Percentiles rank a stretch among this genome's conserved stretches.
phyloP scores from a whole-genome alignment of 2,113 vertebrate genomes.

The Rhea americana region DNA sequence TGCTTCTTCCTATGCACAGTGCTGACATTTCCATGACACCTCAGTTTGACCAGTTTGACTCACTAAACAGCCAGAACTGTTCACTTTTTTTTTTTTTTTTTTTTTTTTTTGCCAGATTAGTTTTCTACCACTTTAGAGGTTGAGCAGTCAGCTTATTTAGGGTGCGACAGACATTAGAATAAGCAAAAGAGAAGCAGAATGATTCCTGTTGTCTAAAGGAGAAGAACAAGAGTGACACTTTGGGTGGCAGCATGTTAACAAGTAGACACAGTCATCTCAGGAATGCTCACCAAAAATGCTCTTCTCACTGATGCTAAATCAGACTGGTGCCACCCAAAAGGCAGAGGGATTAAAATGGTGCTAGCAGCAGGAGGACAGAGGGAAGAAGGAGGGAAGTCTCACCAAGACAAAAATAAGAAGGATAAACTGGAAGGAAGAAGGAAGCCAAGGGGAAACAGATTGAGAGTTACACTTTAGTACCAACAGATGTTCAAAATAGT shows the following conservation, averaged over 20 bases:
- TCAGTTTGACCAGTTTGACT: not conserved
- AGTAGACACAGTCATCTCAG: not conserved
- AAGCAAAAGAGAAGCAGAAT: not conserved
- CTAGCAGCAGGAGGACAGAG: slow-evolving; percentile 4
- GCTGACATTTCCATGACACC: not conserved
- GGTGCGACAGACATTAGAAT: not conserved
- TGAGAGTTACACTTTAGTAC: slow-evolving; percentile 66
- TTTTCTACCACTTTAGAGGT: not conserved
- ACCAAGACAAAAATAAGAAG: slow-evolving; percentile 60
- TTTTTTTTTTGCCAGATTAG: not conserved
- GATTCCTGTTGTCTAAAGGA: not conserved
- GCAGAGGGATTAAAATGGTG: not conserved
- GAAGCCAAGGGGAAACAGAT: slow-evolving; percentile 64
- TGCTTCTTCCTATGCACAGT: not conserved
- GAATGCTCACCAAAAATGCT: not conserved
- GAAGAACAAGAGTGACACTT: not conserved
- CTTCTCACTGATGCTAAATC: not conserved
- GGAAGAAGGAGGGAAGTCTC: slow-evolving; percentile 33
- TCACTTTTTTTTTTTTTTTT: too few relatives aligned
- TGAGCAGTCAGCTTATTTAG: not conserved
- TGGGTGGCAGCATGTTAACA: not conserved
- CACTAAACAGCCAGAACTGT: not conserved
- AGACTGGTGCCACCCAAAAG: not conserved
- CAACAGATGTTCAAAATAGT: slow-evolving; percentile 58
- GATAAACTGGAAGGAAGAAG: slow-evolving; percentile 62